These are phyloP conservation scores for Spilogale gracilis DNA, from an alignment of 2,113 vertebrate genomes.

Conservation along the genomic window DNA sequence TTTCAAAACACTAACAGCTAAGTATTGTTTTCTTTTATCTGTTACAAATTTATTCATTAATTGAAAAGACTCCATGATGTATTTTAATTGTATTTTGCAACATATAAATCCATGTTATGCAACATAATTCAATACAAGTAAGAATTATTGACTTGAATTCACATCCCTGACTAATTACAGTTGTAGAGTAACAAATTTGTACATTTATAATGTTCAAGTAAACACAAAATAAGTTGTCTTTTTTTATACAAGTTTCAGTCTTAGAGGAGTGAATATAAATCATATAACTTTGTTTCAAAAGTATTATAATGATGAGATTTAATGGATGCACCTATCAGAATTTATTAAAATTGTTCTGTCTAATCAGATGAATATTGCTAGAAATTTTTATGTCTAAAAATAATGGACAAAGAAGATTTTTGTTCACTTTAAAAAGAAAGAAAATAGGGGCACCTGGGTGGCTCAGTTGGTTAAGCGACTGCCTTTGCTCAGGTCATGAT, in stretches of 20 bases:
- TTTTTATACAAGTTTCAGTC: neutral
- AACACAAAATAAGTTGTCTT: neutral
- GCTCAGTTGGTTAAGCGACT: too few species aligned
- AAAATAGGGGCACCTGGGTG: neutral
- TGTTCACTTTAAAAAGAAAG: neutral
- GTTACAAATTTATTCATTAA: slow-evolving; percentile 4
- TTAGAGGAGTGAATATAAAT: neutral
- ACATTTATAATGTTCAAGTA: neutral
- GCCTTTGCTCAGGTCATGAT: too few species aligned
- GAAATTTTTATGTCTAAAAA: slow-evolving; percentile 1
- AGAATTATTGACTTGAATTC: slow-evolving; percentile 54
- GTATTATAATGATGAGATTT: neutral
- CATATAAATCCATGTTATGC: neutral
- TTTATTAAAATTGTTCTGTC: slow-evolving; percentile 1
- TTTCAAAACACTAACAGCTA: neutral
- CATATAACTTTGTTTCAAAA: neutral
- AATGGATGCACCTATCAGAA: neutral
- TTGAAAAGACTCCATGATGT: neutral
- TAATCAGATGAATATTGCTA: neutral
- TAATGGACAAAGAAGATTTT: neutral
- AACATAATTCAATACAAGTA: slow-evolving; percentile 33
- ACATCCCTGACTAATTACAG: slow-evolving; percentile 14
- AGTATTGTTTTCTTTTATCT: neutral
- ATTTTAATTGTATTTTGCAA: slow-evolving; percentile 20
- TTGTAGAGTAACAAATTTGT: neutral